phyloP scores from a whole-genome alignment of 2,797 vertebrate species.

The Rousettus madagascariensis region DNA sequence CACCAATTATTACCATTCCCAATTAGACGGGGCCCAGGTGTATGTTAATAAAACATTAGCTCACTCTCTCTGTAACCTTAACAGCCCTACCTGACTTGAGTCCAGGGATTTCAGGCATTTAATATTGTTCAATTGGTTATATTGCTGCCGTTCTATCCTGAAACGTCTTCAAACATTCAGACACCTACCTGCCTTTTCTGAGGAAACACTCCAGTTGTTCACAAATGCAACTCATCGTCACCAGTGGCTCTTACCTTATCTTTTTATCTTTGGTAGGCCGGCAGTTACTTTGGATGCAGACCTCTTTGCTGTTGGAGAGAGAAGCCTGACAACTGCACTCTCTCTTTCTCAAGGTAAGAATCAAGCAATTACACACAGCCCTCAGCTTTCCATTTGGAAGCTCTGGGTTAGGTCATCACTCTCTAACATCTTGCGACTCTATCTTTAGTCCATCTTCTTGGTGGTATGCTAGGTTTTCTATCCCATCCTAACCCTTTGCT shows the following conservation, averaged over 20 bases:
- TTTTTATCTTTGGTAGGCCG: conserved; percentile 35
- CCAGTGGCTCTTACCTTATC: conserved; percentile 17
- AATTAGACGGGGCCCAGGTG: conserved; percentile 64
- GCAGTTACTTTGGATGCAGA: not conserved
- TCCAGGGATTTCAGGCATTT: conserved; percentile 13
- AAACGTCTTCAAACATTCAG: not conserved
- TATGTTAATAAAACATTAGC: conserved; percentile 55
- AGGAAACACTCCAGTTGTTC: conserved; percentile 41
- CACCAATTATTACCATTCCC: conserved; percentile 53
- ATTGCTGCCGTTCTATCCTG: not conserved
- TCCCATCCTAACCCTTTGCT: not conserved
- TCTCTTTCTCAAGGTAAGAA: conserved; percentile 20
- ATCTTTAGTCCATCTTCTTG: not conserved
- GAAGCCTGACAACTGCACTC: not conserved
- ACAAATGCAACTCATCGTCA: not conserved
- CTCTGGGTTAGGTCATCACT: not conserved
- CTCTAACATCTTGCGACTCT: not conserved
- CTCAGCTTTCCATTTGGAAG: not conserved
- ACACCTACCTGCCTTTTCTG: conserved; percentile 35
- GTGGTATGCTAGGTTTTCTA: not conserved
- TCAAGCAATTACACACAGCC: not conserved
- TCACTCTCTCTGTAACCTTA: conserved; percentile 38
- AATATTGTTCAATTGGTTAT: conserved; percentile 11
- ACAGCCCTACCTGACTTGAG: conserved; percentile 16
- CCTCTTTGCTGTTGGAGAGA: not conserved